phyloP scores from a whole-genome alignment of 2,113 vertebrate genomes.

The Dromiciops gliroides region DNA sequence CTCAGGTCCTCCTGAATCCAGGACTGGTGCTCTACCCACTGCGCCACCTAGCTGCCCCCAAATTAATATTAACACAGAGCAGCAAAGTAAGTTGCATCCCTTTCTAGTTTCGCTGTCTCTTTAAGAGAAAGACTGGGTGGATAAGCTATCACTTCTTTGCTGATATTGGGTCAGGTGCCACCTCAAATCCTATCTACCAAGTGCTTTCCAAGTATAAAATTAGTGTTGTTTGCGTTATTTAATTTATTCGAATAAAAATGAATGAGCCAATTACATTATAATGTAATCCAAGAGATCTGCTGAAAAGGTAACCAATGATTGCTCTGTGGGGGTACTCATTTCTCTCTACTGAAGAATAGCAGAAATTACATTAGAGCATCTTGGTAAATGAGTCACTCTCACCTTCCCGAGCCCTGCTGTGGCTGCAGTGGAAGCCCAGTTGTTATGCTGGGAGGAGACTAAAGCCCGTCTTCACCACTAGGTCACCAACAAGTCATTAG shows the following conservation, averaged over 20 bases:
- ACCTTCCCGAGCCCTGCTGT: not conserved
- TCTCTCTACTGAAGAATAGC: not conserved
- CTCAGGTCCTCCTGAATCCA: too few species aligned
- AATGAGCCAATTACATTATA: not conserved
- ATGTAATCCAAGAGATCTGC: not conserved
- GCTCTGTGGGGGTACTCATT: not conserved
- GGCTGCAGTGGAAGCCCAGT: not conserved
- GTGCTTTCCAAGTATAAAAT: not conserved
- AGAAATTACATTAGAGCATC: not conserved
- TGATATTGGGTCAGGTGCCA: not conserved
- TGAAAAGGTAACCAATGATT: not conserved
- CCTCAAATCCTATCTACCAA: not conserved
- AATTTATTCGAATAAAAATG: slow-evolving; percentile 5
- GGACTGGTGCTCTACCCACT: too few species aligned
- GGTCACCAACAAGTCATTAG: not conserved
- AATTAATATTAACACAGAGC: not conserved
- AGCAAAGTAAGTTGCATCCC: not conserved
- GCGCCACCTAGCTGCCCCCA: too few species aligned
- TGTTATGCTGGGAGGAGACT: not conserved
- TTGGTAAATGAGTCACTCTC: not conserved
- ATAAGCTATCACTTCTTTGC: not conserved
- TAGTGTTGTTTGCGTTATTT: not conserved
- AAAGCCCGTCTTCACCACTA: not conserved
- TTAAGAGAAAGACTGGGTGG: not conserved
- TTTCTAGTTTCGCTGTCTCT: not conserved